Evolutionary conservation across 2,797 vertebrate species (phyloP), one percentile per base, ranked within the genome.

Genomic region (Cryptoblepharus egeriae): DNA sequence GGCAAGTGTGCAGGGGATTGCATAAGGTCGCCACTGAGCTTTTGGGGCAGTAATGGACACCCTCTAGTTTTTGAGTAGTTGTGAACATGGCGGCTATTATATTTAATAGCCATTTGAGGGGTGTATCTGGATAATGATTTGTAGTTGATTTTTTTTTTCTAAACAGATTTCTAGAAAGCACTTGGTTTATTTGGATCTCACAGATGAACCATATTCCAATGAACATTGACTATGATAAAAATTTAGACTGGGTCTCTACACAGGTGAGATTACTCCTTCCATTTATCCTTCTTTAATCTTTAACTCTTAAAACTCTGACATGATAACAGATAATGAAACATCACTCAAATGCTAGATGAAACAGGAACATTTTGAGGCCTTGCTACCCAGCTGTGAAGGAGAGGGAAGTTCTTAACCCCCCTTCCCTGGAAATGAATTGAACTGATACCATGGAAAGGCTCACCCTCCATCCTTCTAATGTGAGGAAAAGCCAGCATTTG

Each of bases 191-290:
- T 72, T 95, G 94, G 95, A 64, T 94, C 80, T 93, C 93, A 0
- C 95, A 95, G 86, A 94, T 95, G 93, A 95, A 93, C 80, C 95
- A 95, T 70, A 93, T 95, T 71, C 93, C 94, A 65, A 94, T 92
- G 92, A 89, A 91, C 37, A 94, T 95, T 0, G 92, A 91, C 76
- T 88, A 84, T 0, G 95, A 95, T 65, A 91, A 93, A 79, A 93
- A 94, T 85, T 87, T 91, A 0, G 94, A 95, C 79, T 95, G 95
- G 95, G 84, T 90, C 65, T 92, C 91, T 79, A 82, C 84, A 5
- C 95, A 95, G 93, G 94, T 95, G 65, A 84, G 83, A 63, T 52
- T 3, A 52, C 15, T 52, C 7, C 58, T 84, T 28, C 37, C 60
- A 8, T 6, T 37, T 3, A 12, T 35, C 13, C 60, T 42, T 57